phyloP scores from a whole-genome alignment of 2,113 vertebrate genomes.

The Falco punctatus region DNA sequence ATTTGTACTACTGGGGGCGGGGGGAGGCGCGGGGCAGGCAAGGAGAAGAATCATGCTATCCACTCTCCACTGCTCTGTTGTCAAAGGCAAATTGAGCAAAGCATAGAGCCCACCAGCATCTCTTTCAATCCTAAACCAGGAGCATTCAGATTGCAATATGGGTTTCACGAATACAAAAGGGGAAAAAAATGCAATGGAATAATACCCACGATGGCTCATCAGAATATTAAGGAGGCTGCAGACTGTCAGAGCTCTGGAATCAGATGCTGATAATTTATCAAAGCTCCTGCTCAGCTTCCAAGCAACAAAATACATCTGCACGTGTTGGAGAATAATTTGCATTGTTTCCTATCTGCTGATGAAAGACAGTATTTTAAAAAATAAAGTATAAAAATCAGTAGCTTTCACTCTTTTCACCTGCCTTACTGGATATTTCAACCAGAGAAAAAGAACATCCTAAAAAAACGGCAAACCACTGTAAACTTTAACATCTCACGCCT shows the following conservation, averaged over 20 bases:
- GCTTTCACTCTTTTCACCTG: background rate
- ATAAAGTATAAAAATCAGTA: background rate
- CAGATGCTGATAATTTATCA: slow-evolving; percentile 8
- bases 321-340: background rate
- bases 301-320: slow-evolving; percentile 10
- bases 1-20: background rate
- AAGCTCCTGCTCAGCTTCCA: slow-evolving; percentile 18
- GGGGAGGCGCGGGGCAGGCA: too few relatives aligned
- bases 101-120: background rate
- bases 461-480: background rate
- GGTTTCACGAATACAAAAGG: background rate
- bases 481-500: background rate
- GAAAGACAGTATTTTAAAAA: background rate
- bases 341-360: background rate
- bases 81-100: slow-evolving; percentile 14
- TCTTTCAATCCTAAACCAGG: slow-evolving; percentile 15
- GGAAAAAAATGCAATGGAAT: background rate
- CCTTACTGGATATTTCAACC: background rate
- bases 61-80: background rate
- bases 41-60: background rate
- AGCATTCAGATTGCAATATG: background rate
- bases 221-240: slow-evolving; percentile 42
- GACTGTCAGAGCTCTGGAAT: slow-evolving; percentile 36
- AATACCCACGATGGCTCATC: background rate
- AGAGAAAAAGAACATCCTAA: background rate